Conservation (phyloP, 2,797 vertebrate species). For the Mormyrops attenuatus region DNA sequence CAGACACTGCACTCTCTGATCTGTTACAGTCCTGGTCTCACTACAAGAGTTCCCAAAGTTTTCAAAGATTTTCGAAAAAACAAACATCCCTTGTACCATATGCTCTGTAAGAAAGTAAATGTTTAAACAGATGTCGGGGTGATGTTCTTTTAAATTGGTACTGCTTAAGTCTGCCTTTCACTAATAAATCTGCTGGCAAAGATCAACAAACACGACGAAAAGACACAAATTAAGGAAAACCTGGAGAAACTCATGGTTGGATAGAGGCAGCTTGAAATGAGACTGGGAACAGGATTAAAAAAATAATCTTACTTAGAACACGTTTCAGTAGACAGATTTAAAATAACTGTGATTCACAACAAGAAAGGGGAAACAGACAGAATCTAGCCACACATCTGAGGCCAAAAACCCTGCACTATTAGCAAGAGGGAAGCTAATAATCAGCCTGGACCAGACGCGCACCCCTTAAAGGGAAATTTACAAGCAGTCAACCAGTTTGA, state of each 20-base stretch:
- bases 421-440: not conserved
- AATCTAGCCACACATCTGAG: not conserved
- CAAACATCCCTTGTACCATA: not conserved
- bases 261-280: not conserved
- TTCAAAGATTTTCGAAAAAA: conserved; percentile 2
- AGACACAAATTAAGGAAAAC: conserved; percentile 5
- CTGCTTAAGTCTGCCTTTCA: conserved; percentile 2
- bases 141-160: conserved; percentile 4
- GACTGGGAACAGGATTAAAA: not conserved
- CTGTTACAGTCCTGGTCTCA: not conserved
- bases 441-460: not conserved
- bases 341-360: not conserved
- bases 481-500: not conserved
- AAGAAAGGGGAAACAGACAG: not conserved
- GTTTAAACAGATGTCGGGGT: not conserved
- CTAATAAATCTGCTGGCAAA: not conserved
- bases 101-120: conserved; percentile 10
- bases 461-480: not conserved
- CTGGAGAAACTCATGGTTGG: not conserved
- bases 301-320: conserved; percentile 6
- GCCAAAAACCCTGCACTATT: not conserved
- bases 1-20: not conserved
- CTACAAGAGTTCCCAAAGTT: not conserved
- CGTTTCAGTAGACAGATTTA: conserved; percentile 5
- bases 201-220: not conserved